Base-by-base conservation (phyloP, 2,113 vertebrate species). In the Xiphophorus hellerii region DNA sequence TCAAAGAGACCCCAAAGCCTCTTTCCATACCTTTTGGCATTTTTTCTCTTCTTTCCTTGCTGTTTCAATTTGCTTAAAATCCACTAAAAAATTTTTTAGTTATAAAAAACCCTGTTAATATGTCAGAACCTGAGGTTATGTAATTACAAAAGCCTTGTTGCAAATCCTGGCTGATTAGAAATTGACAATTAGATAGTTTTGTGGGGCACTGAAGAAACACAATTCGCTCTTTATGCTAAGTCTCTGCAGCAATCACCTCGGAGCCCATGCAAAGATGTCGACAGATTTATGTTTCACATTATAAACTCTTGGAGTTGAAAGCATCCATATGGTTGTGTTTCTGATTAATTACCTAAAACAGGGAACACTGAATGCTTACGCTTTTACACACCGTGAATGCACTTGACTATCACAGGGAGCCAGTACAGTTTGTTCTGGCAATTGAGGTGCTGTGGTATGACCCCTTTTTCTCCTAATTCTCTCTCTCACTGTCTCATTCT, bases 141-240 rank as follows among this genome's bases (percentile, higher is more conserved):
- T 93, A 93, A 95, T 94, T 91, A 90, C 89, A 72, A 87, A 88
- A 83, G 77, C 84, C 64, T 91, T 73, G 73, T 91, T 78, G 14
- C 83, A 77, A 84, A 84, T 89, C 82, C 91, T 88, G 89, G 90
- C 84, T 94, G 92, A 94, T 92, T 92, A 90, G 84, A 91, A 94
- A 90, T 82, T 87, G 89, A 91, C 92, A 94, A 94, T 94, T 91
- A 90, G 91, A 90, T 90, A 74, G 81, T 91, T 92, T 93, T 92
- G 88, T 94, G 93, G 88, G 85, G 91, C 88, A 54, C 78, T 92
- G 93, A 92, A 89, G 89, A 94, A 93, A 92, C 73, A 95, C 95
- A 94, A 94, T 93, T 92, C 92, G 83, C 84, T 90, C 92, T 95
- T 94, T 95, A 93, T 95, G 66, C 90, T 44, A 76, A 17, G 77